phyloP scores from a whole-genome alignment of 2,888 invertebrate species.

The Drosophila nigricruria region DNA sequence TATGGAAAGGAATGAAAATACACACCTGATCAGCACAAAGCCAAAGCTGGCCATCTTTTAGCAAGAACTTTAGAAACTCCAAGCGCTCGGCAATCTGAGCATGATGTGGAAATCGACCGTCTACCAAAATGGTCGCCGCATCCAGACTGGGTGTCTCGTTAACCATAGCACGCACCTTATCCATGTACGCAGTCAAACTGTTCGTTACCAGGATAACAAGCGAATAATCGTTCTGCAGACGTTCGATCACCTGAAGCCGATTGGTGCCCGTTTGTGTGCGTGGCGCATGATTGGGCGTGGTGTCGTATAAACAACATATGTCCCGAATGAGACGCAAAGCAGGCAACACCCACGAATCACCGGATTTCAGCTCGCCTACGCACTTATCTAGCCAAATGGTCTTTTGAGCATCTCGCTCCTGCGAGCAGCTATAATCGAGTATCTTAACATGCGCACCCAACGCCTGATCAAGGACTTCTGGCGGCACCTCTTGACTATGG shows the following conservation, averaged over 20 bases:
- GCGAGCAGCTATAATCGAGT: slow-evolving; percentile 98
- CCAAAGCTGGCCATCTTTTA: slow-evolving; percentile 98
- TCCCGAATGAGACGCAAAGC: slow-evolving; percentile 97
- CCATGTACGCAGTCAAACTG: slow-evolving; percentile 96
- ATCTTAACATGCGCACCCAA: slow-evolving; percentile 98
- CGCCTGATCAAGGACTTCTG: slow-evolving; percentile 99
- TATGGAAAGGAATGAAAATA: slow-evolving; percentile 2
- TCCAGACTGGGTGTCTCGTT: slow-evolving; percentile 89
- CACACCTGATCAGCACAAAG: slow-evolving; percentile 94
- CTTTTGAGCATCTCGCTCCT: slow-evolving; percentile 98
- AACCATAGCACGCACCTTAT: slow-evolving; percentile 89
- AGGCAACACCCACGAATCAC: slow-evolving; percentile 96
- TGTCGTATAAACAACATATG: slow-evolving; percentile 97
- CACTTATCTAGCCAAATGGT: slow-evolving; percentile 97
- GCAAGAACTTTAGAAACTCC: slow-evolving; percentile 95
- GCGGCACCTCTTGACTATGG: slow-evolving; percentile 97
- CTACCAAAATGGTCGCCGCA: slow-evolving; percentile 89
- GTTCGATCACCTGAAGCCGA: slow-evolving; percentile 92
- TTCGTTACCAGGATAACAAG: slow-evolving; percentile 97
- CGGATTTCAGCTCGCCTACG: slow-evolving; percentile 96
- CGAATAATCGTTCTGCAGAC: slow-evolving; percentile 95
- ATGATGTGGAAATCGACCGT: slow-evolving; percentile 95
- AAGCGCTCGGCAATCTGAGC: slow-evolving; percentile 97
- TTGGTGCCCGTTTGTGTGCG: slow-evolving; percentile 86
- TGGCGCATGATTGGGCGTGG: slow-evolving; percentile 85